These are phyloP conservation scores for Limnothrissa miodon DNA, from an alignment of 2,113 vertebrate species.

Conservation along the genomic window DNA sequence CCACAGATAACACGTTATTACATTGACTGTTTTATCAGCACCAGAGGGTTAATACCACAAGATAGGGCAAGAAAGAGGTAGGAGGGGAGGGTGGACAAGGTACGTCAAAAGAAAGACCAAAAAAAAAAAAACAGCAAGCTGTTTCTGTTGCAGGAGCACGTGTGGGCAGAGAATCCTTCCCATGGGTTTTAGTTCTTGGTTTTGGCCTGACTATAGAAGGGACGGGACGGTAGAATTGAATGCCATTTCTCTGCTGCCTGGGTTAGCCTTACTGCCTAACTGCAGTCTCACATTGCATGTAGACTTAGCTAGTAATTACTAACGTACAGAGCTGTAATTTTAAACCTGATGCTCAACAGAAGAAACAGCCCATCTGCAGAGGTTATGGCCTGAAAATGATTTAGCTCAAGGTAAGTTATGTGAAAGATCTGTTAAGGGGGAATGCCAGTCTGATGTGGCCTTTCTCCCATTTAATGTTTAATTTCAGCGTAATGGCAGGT, in stretches of 20 bases:
- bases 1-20: slow-evolving; percentile 13
- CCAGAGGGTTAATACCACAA: neutral
- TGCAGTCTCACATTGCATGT: slow-evolving; percentile 37
- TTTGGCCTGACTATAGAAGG: neutral
- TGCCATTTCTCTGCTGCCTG: slow-evolving; percentile 37
- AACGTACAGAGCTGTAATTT: slow-evolving; percentile 44
- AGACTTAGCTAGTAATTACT: slow-evolving; percentile 43
- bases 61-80: slow-evolving; percentile 7
- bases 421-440: slow-evolving; percentile 18
- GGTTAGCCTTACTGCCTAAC: slow-evolving; percentile 41
- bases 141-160: neutral
- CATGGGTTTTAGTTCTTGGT: slow-evolving; percentile 2
- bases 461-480: neutral
- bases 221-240: slow-evolving; percentile 19
- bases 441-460: neutral
- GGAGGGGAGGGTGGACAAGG: neutral
- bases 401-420: slow-evolving; percentile 29
- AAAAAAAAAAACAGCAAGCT: neutral
- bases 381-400: slow-evolving; percentile 35
- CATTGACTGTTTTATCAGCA: neutral
- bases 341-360: slow-evolving; percentile 34
- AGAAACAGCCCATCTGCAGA: slow-evolving; percentile 38
- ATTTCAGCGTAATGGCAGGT: slow-evolving; percentile 1
- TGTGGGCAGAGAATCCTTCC: slow-evolving; percentile 2
- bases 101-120: neutral